Conservation (phyloP, 2,888 invertebrate genomes). For the Drosophila setosimentum region DNA sequence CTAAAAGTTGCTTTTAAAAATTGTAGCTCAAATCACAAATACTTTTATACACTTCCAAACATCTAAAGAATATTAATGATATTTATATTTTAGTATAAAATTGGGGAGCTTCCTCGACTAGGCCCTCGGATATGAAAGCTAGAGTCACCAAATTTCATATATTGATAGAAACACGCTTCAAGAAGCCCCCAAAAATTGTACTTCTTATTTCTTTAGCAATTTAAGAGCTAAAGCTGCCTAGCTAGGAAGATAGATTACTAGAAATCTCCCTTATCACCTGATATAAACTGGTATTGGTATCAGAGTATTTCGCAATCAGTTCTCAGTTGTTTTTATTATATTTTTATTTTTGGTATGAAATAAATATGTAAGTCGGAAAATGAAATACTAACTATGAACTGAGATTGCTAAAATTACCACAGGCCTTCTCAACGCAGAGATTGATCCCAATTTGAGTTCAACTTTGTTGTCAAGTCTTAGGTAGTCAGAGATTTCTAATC, state of each 20-base stretch:
- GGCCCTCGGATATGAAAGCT: too few species aligned
- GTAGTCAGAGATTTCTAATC: conserved; percentile 8
- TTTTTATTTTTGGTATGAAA: background rate
- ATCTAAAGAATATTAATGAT: background rate
- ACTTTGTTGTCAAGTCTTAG: background rate
- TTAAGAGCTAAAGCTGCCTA: too few species aligned
- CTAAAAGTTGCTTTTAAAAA: accelerated
- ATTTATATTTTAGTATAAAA: background rate
- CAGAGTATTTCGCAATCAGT: background rate
- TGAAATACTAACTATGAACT: background rate
- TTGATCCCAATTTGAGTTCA: background rate
- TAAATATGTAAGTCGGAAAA: background rate
- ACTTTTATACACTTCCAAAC: background rate
- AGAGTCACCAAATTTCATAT: too few species aligned
- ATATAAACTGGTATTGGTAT: too few species aligned
- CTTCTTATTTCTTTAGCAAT: too few species aligned
- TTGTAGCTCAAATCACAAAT: background rate
- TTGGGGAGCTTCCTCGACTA: too few species aligned
- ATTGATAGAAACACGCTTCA: too few species aligned
- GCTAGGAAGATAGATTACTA: background rate
- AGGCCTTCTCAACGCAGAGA: background rate
- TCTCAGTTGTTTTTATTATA: background rate
- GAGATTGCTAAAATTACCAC: background rate
- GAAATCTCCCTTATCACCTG: too few species aligned
- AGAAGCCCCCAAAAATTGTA: too few species aligned